Percentiles rank a stretch among this genome's conserved stretches.
Conservation (phyloP, 2,888 invertebrate genomes). For the Andrena chrysosceles region DNA sequence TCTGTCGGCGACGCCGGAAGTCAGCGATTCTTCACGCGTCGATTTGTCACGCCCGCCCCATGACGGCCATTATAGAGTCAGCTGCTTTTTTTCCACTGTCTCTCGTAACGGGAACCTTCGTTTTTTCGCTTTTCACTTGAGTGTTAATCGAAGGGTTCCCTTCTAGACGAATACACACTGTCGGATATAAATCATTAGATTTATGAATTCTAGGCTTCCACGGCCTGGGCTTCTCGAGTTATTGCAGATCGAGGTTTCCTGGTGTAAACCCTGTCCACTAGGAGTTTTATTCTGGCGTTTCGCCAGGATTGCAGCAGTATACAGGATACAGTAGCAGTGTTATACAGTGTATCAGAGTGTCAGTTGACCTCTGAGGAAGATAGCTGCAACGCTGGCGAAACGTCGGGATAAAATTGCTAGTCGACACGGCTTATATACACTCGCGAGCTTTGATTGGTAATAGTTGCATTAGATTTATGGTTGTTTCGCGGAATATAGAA, state of each 20-base stretch:
- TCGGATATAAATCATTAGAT: too few species aligned
- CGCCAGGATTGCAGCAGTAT: neutral
- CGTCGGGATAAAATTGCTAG: too few species aligned
- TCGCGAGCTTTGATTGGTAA: too few species aligned
- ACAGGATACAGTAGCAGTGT: too few species aligned
- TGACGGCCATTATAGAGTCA: slow-evolving; percentile 37
- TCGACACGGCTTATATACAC: too few species aligned
- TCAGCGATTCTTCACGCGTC: slow-evolving; percentile 70
- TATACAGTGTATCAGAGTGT: too few species aligned
- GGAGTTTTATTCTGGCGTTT: neutral
- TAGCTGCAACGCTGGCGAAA: too few species aligned
- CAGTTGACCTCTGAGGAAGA: too few species aligned
- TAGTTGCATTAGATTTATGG: too few species aligned
- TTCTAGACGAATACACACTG: neutral
- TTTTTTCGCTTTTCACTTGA: neutral
- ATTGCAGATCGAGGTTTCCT: neutral
- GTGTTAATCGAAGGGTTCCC: slow-evolving; percentile 17
- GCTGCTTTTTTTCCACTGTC: slow-evolving; percentile 19
- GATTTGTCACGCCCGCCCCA: slow-evolving; percentile 45
- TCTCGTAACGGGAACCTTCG: neutral
- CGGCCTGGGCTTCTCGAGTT: neutral
- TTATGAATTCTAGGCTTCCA: neutral
- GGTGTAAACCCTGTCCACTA: neutral
- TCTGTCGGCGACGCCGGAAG: slow-evolving; percentile 70
- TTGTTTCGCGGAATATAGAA: too few species aligned